phyloP scores from a whole-genome alignment of 2,113 vertebrate genomes.

The Periophthalmus modestus region DNA sequence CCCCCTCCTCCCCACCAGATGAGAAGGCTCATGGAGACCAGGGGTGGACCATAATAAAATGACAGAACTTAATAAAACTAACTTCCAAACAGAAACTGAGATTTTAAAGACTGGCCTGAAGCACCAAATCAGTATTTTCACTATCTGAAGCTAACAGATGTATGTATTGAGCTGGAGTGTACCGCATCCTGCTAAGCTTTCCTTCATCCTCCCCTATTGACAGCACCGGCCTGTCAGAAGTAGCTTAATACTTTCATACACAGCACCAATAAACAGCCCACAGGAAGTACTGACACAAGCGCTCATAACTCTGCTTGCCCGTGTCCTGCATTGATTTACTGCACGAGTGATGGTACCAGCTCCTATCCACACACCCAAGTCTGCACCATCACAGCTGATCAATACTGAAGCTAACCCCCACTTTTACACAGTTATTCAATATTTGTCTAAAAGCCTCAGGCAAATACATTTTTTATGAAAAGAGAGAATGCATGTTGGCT shows the following conservation, averaged over 20 bases:
- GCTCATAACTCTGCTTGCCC: conserved; percentile 55
- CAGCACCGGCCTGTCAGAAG: conserved; percentile 32
- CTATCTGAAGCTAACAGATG: background rate
- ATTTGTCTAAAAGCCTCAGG: conserved; percentile 20
- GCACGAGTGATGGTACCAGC: conserved; percentile 26
- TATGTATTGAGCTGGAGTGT: background rate
- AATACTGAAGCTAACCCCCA: conserved; percentile 19
- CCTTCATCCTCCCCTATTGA: conserved; percentile 43
- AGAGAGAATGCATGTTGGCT: conserved; percentile 10
- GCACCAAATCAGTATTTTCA: background rate
- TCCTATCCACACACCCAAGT: conserved; percentile 2
- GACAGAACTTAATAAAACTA: too few relatives aligned
- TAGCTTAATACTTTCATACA: conserved; percentile 34
- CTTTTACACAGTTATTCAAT: conserved; percentile 17
- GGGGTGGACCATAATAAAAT: background rate
- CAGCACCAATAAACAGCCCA: conserved; percentile 44
- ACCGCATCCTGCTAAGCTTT: conserved; percentile 12
- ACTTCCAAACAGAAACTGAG: background rate
- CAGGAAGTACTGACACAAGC: conserved; percentile 40
- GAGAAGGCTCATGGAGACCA: too few relatives aligned
- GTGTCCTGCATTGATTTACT: conserved; percentile 55
- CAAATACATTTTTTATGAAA: conserved; percentile 14
- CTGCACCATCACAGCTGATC: conserved; percentile 26
- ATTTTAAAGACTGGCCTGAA: background rate
- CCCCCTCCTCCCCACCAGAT: too few relatives aligned